Base-by-base conservation (phyloP, 2,113 vertebrate species). In the Colistium nudipinnis region DNA sequence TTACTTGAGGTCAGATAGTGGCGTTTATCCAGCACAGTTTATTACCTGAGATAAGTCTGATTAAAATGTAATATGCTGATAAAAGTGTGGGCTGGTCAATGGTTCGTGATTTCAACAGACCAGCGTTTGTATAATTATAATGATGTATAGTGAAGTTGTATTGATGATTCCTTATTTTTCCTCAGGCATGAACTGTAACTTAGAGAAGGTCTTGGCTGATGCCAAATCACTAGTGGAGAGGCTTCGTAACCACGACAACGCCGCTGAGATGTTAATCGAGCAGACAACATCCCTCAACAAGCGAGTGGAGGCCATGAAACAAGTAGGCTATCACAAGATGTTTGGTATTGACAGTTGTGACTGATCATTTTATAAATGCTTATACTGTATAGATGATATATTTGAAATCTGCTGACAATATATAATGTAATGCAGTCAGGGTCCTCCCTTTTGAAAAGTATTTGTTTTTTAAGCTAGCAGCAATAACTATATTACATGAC, bases 301-400 rank as follows among this genome's bases (percentile, higher is more conserved):
- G 87, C 87, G 95, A 17, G 96, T 99, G n/a, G 98, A 99, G 30
- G 95, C 96, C 8, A 99, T 99, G 96, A 98, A 99, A 76, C 97
- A 98, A 96, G 98, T 99, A 61, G 1, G 28, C 2, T 69, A 35
- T 59, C 17, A 22, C 43, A 24, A 0, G 1, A 22, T 36, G 16
- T 25, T 22, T 4, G 7, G 0, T 13, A 13, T 1, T 12, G 12
- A 36, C 16, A 39, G 22, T 25, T 41, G 1, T 6, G 17, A 60
- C 31, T 41, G 9, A 22, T 70, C 0, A 27, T 24, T 45, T 24
- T 53, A 27, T 27, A 47, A 10, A 30, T n/a, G 6, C 17, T 60
- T n/a, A 0, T 1, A 2, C 7, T 31, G 28, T 13, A 11, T n/a
- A n/a, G n/a, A n/a, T n/a, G n/a, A n/a, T n/a, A n/a, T n/a, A n/a